Conservation (phyloP, 1,140 invertebrate species). For the Temnothorax curvispinosus region DNA sequence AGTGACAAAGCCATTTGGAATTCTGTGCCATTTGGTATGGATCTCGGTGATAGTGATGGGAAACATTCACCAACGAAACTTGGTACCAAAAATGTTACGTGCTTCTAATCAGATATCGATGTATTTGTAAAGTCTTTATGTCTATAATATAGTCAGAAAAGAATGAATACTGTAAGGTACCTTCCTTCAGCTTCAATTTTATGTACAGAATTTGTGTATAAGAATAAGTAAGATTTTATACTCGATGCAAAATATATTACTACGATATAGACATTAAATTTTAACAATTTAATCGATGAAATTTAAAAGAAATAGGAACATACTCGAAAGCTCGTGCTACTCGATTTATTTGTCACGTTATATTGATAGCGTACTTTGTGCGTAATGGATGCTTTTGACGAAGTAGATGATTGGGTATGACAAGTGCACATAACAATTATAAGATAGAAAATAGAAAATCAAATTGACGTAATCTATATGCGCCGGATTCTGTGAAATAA, state of each 20-base stretch:
- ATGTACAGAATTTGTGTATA: conserved; percentile 76
- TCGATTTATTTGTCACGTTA: conserved; percentile 53
- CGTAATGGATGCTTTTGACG: conserved; percentile 41
- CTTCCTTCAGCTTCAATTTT: conserved; percentile 61
- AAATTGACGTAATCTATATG: conserved; percentile 51
- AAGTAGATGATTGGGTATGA: conserved; percentile 36
- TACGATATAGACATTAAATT: conserved; percentile 59
- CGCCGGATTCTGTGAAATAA: conserved; percentile 1
- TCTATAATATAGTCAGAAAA: conserved; percentile 77
- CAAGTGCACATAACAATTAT: conserved; percentile 38
- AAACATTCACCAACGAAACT: conserved; percentile 81
- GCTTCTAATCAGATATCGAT: conserved; percentile 76
- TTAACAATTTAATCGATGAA: conserved; percentile 31
- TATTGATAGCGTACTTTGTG: conserved; percentile 46
- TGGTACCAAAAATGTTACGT: conserved; percentile 82
- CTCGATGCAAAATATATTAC: conserved; percentile 65
- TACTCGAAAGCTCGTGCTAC: conserved; percentile 45
- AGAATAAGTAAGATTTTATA: conserved; percentile 74
- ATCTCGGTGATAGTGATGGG: conserved; percentile 77
- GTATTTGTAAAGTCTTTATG: conserved; percentile 75
- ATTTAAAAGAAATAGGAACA: conserved; percentile 40
- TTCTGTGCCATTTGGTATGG: conserved; percentile 83
- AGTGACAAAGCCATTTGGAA: conserved; percentile 78
- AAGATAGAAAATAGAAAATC: conserved; percentile 53
- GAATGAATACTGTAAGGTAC: conserved; percentile 44